phyloP scores from a whole-genome alignment of 2,888 invertebrate species.

The Brachylomia viminalis region DNA sequence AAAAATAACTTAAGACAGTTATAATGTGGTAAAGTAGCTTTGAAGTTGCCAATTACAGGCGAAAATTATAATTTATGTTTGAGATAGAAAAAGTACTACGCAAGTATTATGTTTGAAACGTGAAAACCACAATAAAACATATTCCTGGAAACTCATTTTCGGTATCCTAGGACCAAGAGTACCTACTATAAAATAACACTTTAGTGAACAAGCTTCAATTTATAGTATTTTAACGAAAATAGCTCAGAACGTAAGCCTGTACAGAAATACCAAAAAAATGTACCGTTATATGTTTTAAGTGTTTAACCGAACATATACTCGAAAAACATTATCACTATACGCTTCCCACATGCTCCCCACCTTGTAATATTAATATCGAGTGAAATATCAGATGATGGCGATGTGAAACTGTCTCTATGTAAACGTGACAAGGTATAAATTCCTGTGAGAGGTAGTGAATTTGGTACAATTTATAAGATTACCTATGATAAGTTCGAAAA shows the following conservation, averaged over 20 bases:
- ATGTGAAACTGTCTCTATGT: slow-evolving; percentile 52
- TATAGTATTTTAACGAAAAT: slow-evolving; percentile 28
- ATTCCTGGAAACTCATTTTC: background rate
- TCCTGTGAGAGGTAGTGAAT: slow-evolving; percentile 11
- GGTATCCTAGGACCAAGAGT: background rate
- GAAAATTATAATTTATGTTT: background rate
- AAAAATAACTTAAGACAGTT: slow-evolving; percentile 9
- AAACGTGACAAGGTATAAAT: slow-evolving; percentile 38
- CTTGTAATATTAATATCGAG: slow-evolving; percentile 78
- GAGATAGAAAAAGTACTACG: background rate
- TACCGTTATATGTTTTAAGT: slow-evolving; percentile 51
- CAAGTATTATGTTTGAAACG: background rate
- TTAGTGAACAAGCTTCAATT: slow-evolving; percentile 9
- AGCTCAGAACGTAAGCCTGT: slow-evolving; percentile 15
- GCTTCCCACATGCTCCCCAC: slow-evolving; percentile 74
- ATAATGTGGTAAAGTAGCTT: background rate
- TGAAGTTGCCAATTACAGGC: background rate
- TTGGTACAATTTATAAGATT: slow-evolving; percentile 53
- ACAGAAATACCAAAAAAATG: slow-evolving; percentile 28
- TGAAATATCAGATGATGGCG: slow-evolving; percentile 61
- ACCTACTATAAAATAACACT: background rate
- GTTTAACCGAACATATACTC: slow-evolving; percentile 67
- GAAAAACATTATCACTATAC: slow-evolving; percentile 74
- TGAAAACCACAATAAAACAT: background rate
- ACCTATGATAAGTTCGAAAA: too few species aligned